These are phyloP conservation scores for Lepisosteus oculatus DNA, from an alignment of 2,113 vertebrate species.

Conservation along the genomic window DNA sequence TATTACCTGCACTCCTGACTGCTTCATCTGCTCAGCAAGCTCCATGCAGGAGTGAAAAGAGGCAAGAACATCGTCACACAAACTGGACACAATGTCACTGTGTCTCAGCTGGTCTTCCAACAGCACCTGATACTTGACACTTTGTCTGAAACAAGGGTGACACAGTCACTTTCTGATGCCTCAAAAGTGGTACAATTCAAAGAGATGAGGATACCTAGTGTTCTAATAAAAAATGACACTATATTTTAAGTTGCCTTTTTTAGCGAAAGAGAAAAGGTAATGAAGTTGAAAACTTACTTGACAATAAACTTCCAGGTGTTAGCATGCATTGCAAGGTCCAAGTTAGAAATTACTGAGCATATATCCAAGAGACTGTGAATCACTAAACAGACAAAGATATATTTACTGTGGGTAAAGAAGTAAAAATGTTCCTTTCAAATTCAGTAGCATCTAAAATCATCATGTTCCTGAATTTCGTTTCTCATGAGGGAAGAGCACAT, in stretches of 20 bases:
- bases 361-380: slow-evolving; percentile 90
- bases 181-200: not conserved
- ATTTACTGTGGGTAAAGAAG: not conserved
- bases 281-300: slow-evolving; percentile 74
- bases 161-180: not conserved
- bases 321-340: slow-evolving; percentile 93
- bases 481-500: too few relatives aligned
- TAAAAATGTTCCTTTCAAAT: not conserved
- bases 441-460: too few relatives aligned
- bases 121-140: slow-evolving; percentile 80
- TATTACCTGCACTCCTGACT: slow-evolving; percentile 57
- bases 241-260: too few relatives aligned
- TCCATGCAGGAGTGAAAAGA: slow-evolving; percentile 79
- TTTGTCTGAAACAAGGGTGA: slow-evolving; percentile 71
- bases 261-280: not conserved
- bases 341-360: slow-evolving; percentile 81
- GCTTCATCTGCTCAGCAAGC: slow-evolving; percentile 76
- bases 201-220: not conserved
- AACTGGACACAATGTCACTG: slow-evolving; percentile 66
- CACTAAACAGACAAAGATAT: slow-evolving; percentile 57
- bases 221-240: too few relatives aligned
- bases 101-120: slow-evolving; percentile 82
- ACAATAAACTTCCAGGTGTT: slow-evolving; percentile 97
- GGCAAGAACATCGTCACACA: slow-evolving; percentile 78
- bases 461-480: too few relatives aligned